Base-by-base conservation (phyloP, 2,888 invertebrate species). In the Disparrhopalites patrizii region DNA sequence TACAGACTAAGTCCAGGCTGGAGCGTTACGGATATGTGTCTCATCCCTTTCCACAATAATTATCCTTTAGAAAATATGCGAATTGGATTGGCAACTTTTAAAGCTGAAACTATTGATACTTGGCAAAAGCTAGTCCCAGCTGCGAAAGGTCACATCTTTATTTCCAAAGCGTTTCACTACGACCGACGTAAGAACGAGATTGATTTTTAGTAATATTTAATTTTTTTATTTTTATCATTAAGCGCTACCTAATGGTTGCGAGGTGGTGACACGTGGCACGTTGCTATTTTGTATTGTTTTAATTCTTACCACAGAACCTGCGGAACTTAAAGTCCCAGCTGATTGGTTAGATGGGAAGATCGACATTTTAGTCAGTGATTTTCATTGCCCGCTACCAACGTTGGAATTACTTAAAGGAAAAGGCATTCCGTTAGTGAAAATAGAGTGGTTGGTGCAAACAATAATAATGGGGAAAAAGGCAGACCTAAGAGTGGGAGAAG, bases 291-390 rank as follows among this genome's bases (percentile, higher is more conserved):
- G n/a, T n/a, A 10, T 15, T 10, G 15, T 3, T 20, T 47, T 47
- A 47, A 47, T 47, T 33, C n/a, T 56, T 56, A 27, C 5, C 18
- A 5, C 56, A 62, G 62, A 62, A 20, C 62, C 62, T 13, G 51
- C 62, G 7, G 62, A 62, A 28, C 18, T 62, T 30, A 62, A 52
- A 20, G 31, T 51, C 15, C 62, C 62, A 23, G 27, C 23, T 10
- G 50, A 40, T n/a, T 50, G 51, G 36, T 18, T 28, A 10, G 33
- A 62, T 31, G 62, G 62, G 23, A 23, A 20, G 15, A 62, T 62
- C 13, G 62, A 62, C 52, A 62, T 62, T 25, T 38, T 62, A 15
- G 62, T 62, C 18, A 62, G 62, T 33, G 62, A 62, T 36, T 62
- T 50, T 23, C 20, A 15, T 20, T 62, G 62, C n/a, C 62, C 62